Evolutionary conservation across 1,140 invertebrate species (phyloP).

Genomic region (Euwallacea fornicatus): DNA sequence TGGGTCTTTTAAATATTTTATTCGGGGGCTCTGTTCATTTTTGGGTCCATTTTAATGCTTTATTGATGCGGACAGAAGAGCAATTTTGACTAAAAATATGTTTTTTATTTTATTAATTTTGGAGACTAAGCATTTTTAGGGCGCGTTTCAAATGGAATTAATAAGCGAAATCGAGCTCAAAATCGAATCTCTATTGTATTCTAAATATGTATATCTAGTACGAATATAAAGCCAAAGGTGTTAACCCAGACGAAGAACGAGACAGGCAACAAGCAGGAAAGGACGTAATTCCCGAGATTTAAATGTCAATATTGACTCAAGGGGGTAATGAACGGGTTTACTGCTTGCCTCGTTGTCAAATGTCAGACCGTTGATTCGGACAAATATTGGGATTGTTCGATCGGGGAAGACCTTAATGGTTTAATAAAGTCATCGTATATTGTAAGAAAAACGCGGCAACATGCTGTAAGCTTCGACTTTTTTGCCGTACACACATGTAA

Average conservation of each 20-base stretch:
- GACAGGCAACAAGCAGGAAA: constrained; percentile 10
- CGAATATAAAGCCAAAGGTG: constrained; percentile 10
- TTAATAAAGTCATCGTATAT: neutral
- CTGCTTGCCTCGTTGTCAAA: constrained; percentile 21
- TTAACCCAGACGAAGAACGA: constrained; percentile 13
- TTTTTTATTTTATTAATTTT: neutral
- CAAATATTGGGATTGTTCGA: constrained; percentile 20
- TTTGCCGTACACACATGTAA: constrained; percentile 11
- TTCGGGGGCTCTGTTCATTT: constrained; percentile 1
- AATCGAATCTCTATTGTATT: no score
- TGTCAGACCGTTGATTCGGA: constrained; percentile 19
- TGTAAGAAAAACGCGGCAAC: neutral
- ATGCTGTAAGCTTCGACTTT: neutral
- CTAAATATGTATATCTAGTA: no score
- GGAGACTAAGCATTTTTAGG: neutral
- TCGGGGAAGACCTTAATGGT: neutral
- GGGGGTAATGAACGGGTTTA: constrained; percentile 33
- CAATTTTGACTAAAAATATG: neutral
- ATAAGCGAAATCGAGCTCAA: no score
- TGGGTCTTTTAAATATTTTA: constrained; percentile 16
- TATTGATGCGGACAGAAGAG: neutral
- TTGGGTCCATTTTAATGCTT: neutral
- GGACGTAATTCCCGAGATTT: constrained; percentile 23
- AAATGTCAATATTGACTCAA: constrained; percentile 31
- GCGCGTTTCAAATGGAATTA: no score